These are phyloP conservation scores for Crypturellus tataupa DNA, from an alignment of 2,797 vertebrate species.

Conservation along the genomic window DNA sequence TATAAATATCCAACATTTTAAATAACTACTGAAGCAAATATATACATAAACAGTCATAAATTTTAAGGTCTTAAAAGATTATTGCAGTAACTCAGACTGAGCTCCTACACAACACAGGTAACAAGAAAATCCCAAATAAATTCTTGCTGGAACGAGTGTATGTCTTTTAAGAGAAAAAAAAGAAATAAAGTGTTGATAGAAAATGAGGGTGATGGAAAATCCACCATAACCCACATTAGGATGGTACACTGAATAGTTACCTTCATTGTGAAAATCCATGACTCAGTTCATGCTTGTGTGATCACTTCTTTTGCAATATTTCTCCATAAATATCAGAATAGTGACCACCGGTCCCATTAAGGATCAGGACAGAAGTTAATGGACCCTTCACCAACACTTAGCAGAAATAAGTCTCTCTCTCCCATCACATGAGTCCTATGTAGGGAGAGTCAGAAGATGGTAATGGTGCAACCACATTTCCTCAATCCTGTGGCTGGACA, in stretches of 20 bases:
- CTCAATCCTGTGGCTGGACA: accelerated
- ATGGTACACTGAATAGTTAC: neutral
- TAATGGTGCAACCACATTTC: accelerated
- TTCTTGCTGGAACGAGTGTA: neutral
- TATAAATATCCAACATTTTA: neutral
- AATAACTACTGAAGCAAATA: neutral
- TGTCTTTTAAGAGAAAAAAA: neutral
- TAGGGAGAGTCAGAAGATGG: neutral
- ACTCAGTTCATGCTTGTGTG: neutral
- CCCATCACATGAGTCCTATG: neutral
- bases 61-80: neutral
- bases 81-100: neutral
- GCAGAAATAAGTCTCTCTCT: accelerated
- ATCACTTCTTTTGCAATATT: neutral
- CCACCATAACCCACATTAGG: neutral
- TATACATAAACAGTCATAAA: neutral
- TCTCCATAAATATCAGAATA: accelerated
- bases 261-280: neutral
- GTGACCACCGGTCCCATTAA: neutral
- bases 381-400: neutral
- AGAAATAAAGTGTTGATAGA: neutral
- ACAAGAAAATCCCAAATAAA: neutral
- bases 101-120: neutral
- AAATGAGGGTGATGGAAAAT: neutral
- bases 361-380: neutral